Conservation (phyloP, 1,140 invertebrate genomes). For the Dendrolimus kikuchii region DNA sequence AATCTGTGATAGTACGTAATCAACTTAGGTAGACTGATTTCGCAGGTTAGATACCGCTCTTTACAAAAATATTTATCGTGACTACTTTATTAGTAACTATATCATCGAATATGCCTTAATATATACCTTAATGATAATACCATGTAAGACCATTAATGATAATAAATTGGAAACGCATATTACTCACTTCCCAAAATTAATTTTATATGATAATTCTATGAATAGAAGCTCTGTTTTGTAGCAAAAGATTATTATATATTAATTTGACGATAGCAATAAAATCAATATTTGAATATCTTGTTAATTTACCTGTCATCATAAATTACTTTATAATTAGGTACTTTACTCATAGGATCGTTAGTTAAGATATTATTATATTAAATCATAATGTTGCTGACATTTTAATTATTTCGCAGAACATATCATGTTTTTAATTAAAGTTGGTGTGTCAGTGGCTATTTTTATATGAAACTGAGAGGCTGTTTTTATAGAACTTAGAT, state of each 20-base stretch:
- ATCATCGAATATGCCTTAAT: too few relatives aligned
- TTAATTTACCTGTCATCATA: constrained; percentile 20
- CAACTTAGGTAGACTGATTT: too few relatives aligned
- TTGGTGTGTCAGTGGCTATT: background rate
- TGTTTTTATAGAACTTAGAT: too few relatives aligned
- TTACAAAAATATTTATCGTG: too few relatives aligned
- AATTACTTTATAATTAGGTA: constrained; percentile 18
- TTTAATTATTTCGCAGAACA: constrained; percentile 12
- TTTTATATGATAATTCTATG: constrained; percentile 9
- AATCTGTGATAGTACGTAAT: too few relatives aligned
- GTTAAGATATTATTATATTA: constrained; percentile 14
- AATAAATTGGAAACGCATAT: constrained; percentile 9
- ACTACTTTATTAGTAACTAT: too few relatives aligned
- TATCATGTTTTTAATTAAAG: background rate
- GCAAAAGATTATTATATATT: constrained; percentile 16
- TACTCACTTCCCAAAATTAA: constrained; percentile 13
- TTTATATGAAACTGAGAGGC: too few relatives aligned
- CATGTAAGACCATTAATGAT: constrained; percentile 1
- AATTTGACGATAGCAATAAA: constrained; percentile 17
- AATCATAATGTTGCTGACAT: constrained; percentile 17
- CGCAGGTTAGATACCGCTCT: too few relatives aligned
- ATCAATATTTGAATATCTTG: constrained; percentile 21
- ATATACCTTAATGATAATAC: too few relatives aligned
- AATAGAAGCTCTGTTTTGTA: background rate
- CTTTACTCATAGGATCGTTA: constrained; percentile 14